Evolutionary conservation across 2,888 invertebrate species (phyloP), one percentile per base, ranked within the genome.

Genomic region (Athalia circularis): DNA sequence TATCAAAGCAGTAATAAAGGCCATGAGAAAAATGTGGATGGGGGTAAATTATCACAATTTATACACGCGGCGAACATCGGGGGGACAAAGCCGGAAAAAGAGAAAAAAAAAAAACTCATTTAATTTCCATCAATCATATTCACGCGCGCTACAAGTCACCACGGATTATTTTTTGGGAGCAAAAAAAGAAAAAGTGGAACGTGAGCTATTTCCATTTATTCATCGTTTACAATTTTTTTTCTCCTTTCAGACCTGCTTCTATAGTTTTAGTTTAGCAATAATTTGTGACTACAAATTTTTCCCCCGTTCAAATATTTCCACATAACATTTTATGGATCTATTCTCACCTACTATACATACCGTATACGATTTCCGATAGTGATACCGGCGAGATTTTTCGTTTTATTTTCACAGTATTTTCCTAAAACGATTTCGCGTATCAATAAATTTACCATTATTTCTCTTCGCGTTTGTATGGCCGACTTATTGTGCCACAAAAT

Each of bases 401-500:
- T n/a, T 59, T 13, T 72, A 59, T 47, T 68, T 43, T 29, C 5
- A 29, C 52, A 45, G 59, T 45, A 7, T 72, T 57, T 72, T 50
- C 48, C 48, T 29, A 43, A 29, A 47, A 7, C 72, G 72, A 72
- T 72, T 59, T 59, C 52, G 68, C 11, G 59, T 75, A 75, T 75
- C 75, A 75, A 75, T 75, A 75, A 75, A 75, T 75, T 75, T 45
- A 45, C 75, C 64, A 62, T 75, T 75, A 75, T 75, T 75, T 64
- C 50, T 61, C 62, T 52, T n/a, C 75, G 48, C 64, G 62, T 62
- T 43, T 13, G 62, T 43, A 67, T 7, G 50, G 50, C 50, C 75
- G 64, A 75, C 75, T 75, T 64, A 75, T 75, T 75, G 75, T 64
- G 64, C 75, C 75, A 64, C 75, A 75, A 75, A 75, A 75, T 75